Evolutionary conservation across 2,113 vertebrate genomes (phyloP).

Genomic region (Leucosticte australis): DNA sequence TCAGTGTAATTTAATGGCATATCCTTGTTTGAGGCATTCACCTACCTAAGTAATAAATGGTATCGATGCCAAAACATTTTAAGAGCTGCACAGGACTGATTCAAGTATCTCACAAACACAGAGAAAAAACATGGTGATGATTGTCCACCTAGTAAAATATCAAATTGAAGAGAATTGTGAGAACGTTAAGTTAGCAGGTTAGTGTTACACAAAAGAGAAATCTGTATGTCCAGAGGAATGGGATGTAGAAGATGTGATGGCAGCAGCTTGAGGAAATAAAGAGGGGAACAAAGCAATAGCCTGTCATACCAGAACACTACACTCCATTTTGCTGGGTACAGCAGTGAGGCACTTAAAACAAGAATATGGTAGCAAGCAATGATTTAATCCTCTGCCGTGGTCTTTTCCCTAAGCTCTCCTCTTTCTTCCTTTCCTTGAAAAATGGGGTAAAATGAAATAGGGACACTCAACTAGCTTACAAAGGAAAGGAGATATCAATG

Average conservation of each 20-base stretch:
- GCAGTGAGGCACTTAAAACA: not conserved
- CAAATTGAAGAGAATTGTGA: not conserved
- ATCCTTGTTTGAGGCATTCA: not conserved
- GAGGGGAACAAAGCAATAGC: not conserved
- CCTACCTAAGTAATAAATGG: not conserved
- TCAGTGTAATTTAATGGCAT: not conserved
- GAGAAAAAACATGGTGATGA: not conserved
- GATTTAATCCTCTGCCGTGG: not conserved
- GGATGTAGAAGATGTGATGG: not conserved
- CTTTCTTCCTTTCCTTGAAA: not conserved
- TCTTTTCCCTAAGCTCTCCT: not conserved
- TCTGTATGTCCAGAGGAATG: not conserved
- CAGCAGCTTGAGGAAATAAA: not conserved
- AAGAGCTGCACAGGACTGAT: not conserved
- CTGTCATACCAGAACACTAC: not conserved
- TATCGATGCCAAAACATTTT: not conserved
- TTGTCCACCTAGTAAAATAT: not conserved
- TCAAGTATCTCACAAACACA: not conserved
- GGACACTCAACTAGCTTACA: not conserved
- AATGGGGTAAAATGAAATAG: too few relatives aligned
- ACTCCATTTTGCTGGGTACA: not conserved
- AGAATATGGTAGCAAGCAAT: not conserved
- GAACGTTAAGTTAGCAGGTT: not conserved
- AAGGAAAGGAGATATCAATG: not conserved
- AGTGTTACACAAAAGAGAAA: not conserved